Evolutionary conservation across 2,797 vertebrate genomes (phyloP), one percentile per base, ranked within the genome.

Genomic region (Megalops cyprinoides): DNA sequence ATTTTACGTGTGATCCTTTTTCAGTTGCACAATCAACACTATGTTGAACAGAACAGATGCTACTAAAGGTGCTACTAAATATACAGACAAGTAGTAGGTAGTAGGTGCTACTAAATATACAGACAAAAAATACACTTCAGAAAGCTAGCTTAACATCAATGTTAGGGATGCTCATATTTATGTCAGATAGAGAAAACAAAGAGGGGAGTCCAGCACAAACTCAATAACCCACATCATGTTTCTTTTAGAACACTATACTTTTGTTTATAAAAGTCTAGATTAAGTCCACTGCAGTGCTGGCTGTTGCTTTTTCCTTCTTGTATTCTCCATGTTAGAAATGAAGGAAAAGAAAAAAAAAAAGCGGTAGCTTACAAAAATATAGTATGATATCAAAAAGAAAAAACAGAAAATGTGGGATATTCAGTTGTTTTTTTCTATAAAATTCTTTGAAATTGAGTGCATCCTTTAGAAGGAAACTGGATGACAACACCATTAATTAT

Each of bases 121-220:
- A 71, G 67, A 71, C 1, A 65, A 65, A 42, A 71, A 71, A 67
- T 39, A 71, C 67, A 71, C n/a, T 71, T 44, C 67, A 39, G 67
- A 9, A 44, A 42, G 39, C 67, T n/a, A 8, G 2, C 18, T 42
- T 20, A 31, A 42, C 34, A 69, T 48, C 15, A 37, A 53, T 69
- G 65, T 7, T 25, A 69, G 58, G 58, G 58, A 34, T 34, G 31
- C 10, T 20, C 23, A 42, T 69, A 20, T 18, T 34, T 37, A 42
- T 18, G 34, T 20, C 34, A 69, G 37, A 39, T 25, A 14, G 60
- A 15, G 28, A 34, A 65, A 28, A 65, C 28, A 65, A 14, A 31
- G 6, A 8, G 37, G 37, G 34, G 14, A 7, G 34, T 69, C 18
- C 23, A 44, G 39, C 0, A 20, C 37, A 23, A 42, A 71, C 67